Evolutionary conservation across 2,888 invertebrate genomes (phyloP), one percentile per base, ranked within the genome.

Genomic region (Eurois occulta): DNA sequence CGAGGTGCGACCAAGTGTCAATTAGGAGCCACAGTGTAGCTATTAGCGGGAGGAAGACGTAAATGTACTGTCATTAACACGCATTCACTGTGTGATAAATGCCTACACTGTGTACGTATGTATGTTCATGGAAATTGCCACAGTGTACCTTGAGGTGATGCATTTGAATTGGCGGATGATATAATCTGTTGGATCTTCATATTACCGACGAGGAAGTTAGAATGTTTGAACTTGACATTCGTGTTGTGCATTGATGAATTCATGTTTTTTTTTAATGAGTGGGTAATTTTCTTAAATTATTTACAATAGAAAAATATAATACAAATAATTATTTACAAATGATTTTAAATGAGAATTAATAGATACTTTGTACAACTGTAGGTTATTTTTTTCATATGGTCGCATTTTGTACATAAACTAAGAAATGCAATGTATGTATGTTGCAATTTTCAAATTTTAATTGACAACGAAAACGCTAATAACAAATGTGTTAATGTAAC

Each of bases 1-100:
- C 66, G 72, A 85, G 81, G 84, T 87, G 87, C 72, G 65, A 77
- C 65, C 70, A 71, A 84, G 70, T 82, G 77, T 71, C 86, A 90
- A 91, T 91, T 91, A 90, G 85, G 58, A 80, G 84, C 76, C 85
- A 83, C 86, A 83, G 78, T 85, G 83, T 78, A 70, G 46, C 82
- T 70, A 89, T 91, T 91, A 91, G 86, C 83, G 68, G 16, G 72
- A 78, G 82, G 80, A 83, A 83, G 75, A 85, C 77, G 72, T 77
- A 85, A 88, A 88, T 84, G 70, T 78, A 85, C 80, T 84, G 83
- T 78, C 70, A 88, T 88, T 88, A 88, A 78, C 88, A 88, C 86
- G 67, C 76, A 68, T 67, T 72, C 75, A 62, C 79, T 77, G 80
- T 52, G 68, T 71, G 83, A 80, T 87, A 83, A 80, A 73, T 85